Evolutionary conservation across 2,888 invertebrate species (phyloP), one percentile per base, ranked within the genome.

Genomic region (Chloroclysta siterata): DNA sequence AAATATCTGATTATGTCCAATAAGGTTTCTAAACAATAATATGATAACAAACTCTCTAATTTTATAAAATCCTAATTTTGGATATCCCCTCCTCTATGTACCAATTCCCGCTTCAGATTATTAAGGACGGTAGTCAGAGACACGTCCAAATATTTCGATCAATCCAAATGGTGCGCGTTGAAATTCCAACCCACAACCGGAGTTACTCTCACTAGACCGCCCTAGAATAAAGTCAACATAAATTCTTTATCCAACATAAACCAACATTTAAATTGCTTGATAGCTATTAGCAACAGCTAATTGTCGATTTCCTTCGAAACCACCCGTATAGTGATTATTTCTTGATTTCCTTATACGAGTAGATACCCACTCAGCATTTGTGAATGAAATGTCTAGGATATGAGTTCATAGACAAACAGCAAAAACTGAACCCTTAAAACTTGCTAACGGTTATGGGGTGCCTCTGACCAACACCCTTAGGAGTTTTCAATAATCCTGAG

Each of bases 321-420:
- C 6, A 6, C 39, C 11, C 36, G 53, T 36, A 56, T 50, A 36
- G 53, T 50, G 15, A 28, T 65, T 62, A 63, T 42, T 55, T 65
- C 59, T 59, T 50, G 48, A 48, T 59, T 66, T 66, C 66, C 62
- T 66, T 53, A 65, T 55, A n/a, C n/a, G n/a, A n/a, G n/a, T n/a
- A n/a, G n/a, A n/a, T n/a, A n/a, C 50, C 14, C 2, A 14, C 15
- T 14, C 5, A 42, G n/a, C n/a, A 3, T n/a, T 42, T 42, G 13
- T 5, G 4, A n/a, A 42, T n/a, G 5, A 42, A n/a, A 33, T 33
- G 3, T 33, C 6, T 33, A 5, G 5, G 1, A 33, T 5, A 6
- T 8, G 8, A 33, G 33, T 33, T 33, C 6, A 6, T 33, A 33
- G 33, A 6, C 33, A 33, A 6, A 6, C 33, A 33, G 33, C 33